These are phyloP conservation scores for Bostrychus sinensis DNA, from an alignment of 2,113 vertebrate species.

Conservation along the genomic window DNA sequence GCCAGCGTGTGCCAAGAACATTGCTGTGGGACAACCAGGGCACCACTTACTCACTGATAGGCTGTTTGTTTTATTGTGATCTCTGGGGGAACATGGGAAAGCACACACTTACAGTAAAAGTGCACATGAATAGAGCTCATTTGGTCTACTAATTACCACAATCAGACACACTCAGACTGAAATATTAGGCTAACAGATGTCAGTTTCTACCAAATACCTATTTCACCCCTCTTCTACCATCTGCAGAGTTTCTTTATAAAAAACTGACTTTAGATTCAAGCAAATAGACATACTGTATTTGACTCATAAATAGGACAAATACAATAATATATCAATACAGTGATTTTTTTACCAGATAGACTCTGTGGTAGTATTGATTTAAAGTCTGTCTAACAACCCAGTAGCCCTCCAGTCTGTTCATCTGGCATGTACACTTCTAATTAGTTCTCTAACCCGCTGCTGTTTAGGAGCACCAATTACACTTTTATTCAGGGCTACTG, in stretches of 20 bases:
- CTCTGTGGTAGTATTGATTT: slow-evolving; percentile 53
- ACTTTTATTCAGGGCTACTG: not conserved
- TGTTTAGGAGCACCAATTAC: slow-evolving; percentile 41
- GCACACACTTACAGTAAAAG: slow-evolving; percentile 12
- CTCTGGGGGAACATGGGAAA: slow-evolving; percentile 36
- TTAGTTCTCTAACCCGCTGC: slow-evolving; percentile 63
- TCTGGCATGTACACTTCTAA: slow-evolving; percentile 61
- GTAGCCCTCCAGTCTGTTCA: slow-evolving; percentile 54
- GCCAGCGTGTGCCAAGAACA: slow-evolving; percentile 63
- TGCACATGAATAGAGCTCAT: not conserved
- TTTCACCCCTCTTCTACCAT: not conserved
- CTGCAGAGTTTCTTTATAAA: not conserved
- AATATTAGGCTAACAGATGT: not conserved
- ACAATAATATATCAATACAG: not conserved
- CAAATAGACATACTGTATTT: not conserved
- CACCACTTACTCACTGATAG: slow-evolving; percentile 37
- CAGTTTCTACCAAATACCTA: not conserved
- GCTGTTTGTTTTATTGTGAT: slow-evolving; percentile 60
- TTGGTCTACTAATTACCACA: not conserved
- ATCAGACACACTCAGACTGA: not conserved
- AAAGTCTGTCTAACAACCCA: slow-evolving; percentile 34
- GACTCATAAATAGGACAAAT: not conserved
- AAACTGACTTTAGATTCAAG: not conserved
- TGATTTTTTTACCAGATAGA: not conserved
- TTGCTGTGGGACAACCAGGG: slow-evolving; percentile 61